Percentiles rank a stretch among this genome's conserved stretches.
phyloP scores from a whole-genome alignment of 2,113 vertebrate genomes.

The Etheostoma spectabile region DNA sequence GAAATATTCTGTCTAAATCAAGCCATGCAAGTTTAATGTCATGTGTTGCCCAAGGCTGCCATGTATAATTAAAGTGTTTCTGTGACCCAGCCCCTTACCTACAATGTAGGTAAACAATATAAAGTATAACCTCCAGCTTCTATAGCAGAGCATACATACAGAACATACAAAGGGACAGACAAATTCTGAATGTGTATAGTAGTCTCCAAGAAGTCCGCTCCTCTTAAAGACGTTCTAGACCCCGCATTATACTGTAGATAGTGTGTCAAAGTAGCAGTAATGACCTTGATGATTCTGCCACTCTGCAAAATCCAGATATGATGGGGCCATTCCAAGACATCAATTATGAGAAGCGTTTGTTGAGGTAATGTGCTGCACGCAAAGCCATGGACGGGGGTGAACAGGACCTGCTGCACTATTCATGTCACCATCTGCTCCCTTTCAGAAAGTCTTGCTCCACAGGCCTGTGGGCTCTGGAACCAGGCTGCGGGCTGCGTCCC shows the following conservation, averaged over 20 bases:
- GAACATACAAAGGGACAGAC: background rate
- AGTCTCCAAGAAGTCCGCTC: conserved; percentile 3
- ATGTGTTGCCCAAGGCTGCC: conserved; percentile 72
- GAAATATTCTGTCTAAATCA: conserved; percentile 67
- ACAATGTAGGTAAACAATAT: background rate
- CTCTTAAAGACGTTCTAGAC: conserved; percentile 26
- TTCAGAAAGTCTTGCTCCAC: conserved; percentile 67
- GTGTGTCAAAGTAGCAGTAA: conserved; percentile 44
- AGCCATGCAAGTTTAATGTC: conserved; percentile 80
- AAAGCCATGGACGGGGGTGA: conserved; percentile 66
- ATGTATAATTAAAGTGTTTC: conserved; percentile 82
- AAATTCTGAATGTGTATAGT: background rate
- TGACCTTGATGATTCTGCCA: conserved; percentile 77
- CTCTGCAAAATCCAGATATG: conserved; percentile 66
- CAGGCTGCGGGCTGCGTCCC: conserved; percentile 29
- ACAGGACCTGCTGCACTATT: conserved; percentile 78
- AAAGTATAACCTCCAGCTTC: background rate
- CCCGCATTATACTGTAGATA: conserved; percentile 10
- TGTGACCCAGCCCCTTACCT: conserved; percentile 29
- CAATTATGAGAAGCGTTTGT: conserved; percentile 80
- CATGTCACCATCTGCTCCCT: conserved; percentile 83
- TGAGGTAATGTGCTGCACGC: conserved; percentile 80
- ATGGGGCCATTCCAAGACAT: conserved; percentile 74
- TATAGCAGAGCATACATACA: background rate
- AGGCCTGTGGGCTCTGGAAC: conserved; percentile 66